Conservation (phyloP, 1,140 invertebrate species). For the Phortica variegata region DNA sequence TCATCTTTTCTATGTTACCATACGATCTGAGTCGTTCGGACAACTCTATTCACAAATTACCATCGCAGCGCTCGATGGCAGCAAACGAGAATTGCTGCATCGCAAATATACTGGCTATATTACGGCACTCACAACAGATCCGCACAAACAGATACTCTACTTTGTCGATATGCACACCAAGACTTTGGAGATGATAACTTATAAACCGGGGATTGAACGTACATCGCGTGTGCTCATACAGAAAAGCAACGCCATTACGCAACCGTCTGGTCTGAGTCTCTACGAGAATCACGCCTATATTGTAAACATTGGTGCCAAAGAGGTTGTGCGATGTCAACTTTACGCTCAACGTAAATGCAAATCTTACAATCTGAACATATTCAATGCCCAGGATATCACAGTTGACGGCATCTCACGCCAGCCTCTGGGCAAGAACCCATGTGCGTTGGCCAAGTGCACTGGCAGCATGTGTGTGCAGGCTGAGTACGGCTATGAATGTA, state of each 20-base stretch:
- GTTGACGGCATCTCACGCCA: conserved; percentile 63
- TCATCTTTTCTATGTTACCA: conserved; percentile 63
- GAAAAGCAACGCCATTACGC: conserved; percentile 57
- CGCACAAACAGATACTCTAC: conserved; percentile 67
- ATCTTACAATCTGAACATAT: conserved; percentile 53
- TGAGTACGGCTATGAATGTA: conserved; percentile 57
- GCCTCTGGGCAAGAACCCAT: conserved; percentile 56
- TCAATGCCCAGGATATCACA: conserved; percentile 60
- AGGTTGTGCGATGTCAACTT: conserved; percentile 61
- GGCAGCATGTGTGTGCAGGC: conserved; percentile 62
- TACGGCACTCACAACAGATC: conserved; percentile 68
- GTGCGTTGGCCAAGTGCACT: conserved; percentile 58
- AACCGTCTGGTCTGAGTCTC: conserved; percentile 59
- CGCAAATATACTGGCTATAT: conserved; percentile 60
- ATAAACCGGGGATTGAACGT: conserved; percentile 54
- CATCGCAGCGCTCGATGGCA: conserved; percentile 67
- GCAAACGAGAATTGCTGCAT: conserved; percentile 51
- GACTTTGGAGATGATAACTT: conserved; percentile 65
- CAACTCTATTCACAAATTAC: conserved; percentile 61
- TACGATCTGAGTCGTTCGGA: conserved; percentile 52
- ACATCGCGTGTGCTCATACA: conserved; percentile 59
- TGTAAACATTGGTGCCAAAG: conserved; percentile 56
- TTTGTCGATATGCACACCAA: conserved; percentile 66
- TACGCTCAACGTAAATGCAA: conserved; percentile 58
- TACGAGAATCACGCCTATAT: conserved; percentile 67